Percentiles rank a stretch among this genome's conserved stretches.
phyloP scores from a whole-genome alignment of 2,797 vertebrate species.

The Decapterus maruadsi region DNA sequence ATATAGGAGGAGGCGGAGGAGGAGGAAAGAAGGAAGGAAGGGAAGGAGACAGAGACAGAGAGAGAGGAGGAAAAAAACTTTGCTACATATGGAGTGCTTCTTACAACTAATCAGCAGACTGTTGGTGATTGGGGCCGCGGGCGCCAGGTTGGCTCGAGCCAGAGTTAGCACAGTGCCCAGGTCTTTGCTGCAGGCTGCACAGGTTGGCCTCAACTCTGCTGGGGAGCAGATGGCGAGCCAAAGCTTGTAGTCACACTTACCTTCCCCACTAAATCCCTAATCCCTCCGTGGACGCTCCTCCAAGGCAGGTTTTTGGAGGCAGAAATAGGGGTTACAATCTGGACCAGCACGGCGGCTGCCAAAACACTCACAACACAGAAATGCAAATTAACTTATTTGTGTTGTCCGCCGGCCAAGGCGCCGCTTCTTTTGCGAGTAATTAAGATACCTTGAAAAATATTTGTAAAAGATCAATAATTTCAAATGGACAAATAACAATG shows the following conservation, averaged over 20 bases:
- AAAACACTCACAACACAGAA: slow-evolving; percentile 98
- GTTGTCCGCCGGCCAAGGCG: slow-evolving; percentile 96
- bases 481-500: slow-evolving; percentile 76
- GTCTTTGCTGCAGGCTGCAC: slow-evolving; percentile 99
- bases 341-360: slow-evolving; percentile 95
- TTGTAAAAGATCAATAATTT: slow-evolving; percentile 84
- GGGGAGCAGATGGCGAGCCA: slow-evolving; percentile 99
- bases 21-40: slow-evolving; percentile 51
- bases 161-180: slow-evolving; percentile 96
- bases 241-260: slow-evolving; percentile 99
- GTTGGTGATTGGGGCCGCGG: slow-evolving; percentile 93
- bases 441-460: slow-evolving; percentile 99
- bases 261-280: slow-evolving; percentile 99
- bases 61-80: slow-evolving; percentile 86
- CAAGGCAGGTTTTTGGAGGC: slow-evolving; percentile 99
- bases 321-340: slow-evolving; percentile 99
- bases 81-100: slow-evolving; percentile 99
- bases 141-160: slow-evolving; percentile 96
- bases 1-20: slow-evolving; percentile 57
- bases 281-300: slow-evolving; percentile 99
- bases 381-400: slow-evolving; percentile 99
- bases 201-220: slow-evolving; percentile 99
- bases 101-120: slow-evolving; percentile 99
- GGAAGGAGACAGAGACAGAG: slow-evolving; percentile 57
- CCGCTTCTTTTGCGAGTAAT: slow-evolving; percentile 92